phyloP scores from a whole-genome alignment of 2,797 vertebrate genomes.

The Semaprochilodus insignis region DNA sequence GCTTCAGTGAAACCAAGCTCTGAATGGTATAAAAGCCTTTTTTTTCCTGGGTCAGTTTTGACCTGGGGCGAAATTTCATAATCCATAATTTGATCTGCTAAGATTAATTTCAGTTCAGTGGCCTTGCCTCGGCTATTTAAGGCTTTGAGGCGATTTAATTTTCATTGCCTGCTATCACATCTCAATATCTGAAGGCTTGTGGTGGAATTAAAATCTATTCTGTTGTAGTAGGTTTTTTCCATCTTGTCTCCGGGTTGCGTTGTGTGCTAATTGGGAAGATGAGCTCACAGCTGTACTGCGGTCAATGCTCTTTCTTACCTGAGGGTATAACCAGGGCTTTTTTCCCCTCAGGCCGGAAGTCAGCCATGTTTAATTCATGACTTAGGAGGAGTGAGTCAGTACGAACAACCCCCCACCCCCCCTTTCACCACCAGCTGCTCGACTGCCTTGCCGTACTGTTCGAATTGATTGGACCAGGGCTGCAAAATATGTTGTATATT shows the following conservation, averaged over 20 bases:
- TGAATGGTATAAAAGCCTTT: background rate
- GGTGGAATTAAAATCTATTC: background rate
- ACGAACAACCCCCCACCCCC: background rate
- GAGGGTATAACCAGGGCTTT: background rate
- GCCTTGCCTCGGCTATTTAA: constrained; percentile 14
- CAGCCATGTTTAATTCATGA: constrained; percentile 47
- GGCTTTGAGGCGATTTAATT: constrained; percentile 24
- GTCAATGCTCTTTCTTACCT: background rate
- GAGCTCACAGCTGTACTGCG: constrained; percentile 2
- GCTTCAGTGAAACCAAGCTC: background rate
- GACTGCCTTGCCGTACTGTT: constrained; percentile 31
- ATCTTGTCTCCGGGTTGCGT: background rate
- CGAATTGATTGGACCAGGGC: constrained; percentile 27
- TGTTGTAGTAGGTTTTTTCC: background rate
- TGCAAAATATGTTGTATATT: background rate
- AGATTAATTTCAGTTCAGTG: constrained; percentile 33
- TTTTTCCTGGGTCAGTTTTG: constrained; percentile 20
- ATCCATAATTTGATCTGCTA: constrained; percentile 31
- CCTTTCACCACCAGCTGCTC: constrained; percentile 29
- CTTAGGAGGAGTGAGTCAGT: constrained; percentile 17
- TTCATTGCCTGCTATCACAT: constrained; percentile 27
- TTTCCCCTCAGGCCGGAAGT: constrained; percentile 8
- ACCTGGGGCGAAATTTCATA: constrained; percentile 24
- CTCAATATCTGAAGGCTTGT: constrained; percentile 2
- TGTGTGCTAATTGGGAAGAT: constrained; percentile 13